Evolutionary conservation across 1,140 invertebrate species (phyloP).

Genomic region (Reticulitermes speratus): DNA sequence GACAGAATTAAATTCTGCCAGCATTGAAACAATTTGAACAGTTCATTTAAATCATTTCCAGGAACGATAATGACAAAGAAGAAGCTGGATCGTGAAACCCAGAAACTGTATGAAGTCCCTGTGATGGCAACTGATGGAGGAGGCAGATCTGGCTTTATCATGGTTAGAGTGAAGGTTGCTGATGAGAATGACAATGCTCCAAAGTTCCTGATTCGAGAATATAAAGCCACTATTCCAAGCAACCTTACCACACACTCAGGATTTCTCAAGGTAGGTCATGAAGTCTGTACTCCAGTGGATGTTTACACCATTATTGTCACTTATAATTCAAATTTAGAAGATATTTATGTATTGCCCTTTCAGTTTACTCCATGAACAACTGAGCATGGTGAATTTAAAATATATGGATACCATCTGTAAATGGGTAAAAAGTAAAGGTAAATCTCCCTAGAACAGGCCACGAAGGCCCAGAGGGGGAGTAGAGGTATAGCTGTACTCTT

Average conservation of each 20-base stretch:
- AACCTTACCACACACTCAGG: slow-evolving; percentile 62
- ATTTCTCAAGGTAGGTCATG: slow-evolving; percentile 63
- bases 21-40: no score
- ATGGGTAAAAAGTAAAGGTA: no score
- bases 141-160: slow-evolving; percentile 74
- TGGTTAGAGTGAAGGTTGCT: slow-evolving; percentile 71
- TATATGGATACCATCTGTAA: no score
- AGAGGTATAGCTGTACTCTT: no score
- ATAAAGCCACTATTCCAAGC: slow-evolving; percentile 69
- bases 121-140: slow-evolving; percentile 86
- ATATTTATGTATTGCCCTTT: neutral
- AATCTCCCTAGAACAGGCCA: no score
- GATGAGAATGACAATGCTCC: slow-evolving; percentile 91
- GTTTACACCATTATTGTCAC: neutral
- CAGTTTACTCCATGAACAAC: no score
- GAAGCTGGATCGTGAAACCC: slow-evolving; percentile 75
- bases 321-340: neutral
- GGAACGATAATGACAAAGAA: slow-evolving; percentile 77
- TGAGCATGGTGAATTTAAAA: no score
- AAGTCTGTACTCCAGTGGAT: neutral
- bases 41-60: slow-evolving; percentile 35
- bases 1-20: no score
- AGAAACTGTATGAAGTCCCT: slow-evolving; percentile 72
- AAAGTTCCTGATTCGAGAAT: slow-evolving; percentile 74
- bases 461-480: no score